A percentile compares a stretch with the other conserved stretches of the same genome.
phyloP scores from a whole-genome alignment of 92 coral and sea anemone genomes.

The Heliopora coerulea region DNA sequence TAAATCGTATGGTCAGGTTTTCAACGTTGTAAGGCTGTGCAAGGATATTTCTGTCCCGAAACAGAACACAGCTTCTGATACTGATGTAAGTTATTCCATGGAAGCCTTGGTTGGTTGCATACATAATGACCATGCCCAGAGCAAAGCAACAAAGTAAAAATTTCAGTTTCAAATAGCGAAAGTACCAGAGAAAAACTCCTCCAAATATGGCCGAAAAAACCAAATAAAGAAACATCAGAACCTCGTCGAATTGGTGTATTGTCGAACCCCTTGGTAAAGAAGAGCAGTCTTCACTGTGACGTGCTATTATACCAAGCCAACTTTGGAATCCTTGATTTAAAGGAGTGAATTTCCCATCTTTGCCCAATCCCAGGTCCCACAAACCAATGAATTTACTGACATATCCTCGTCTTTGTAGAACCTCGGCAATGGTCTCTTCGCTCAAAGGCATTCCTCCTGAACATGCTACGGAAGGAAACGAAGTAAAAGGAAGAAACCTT shows the following conservation, averaged over 20 bases:
- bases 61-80: conserved; percentile 78
- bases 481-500: conserved; percentile 71
- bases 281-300: conserved; percentile 66
- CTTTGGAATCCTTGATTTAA: conserved; percentile 79
- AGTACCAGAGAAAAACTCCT: conserved; percentile 45
- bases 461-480: conserved; percentile 82
- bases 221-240: conserved; percentile 40
- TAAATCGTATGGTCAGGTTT: conserved; percentile 79
- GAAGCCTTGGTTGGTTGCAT: conserved; percentile 17
- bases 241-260: conserved; percentile 15
- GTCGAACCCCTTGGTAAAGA: background rate
- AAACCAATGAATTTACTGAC: conserved; percentile 74
- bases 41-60: conserved; percentile 57
- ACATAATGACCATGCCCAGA: conserved; percentile 25
- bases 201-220: conserved; percentile 26
- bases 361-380: conserved; percentile 89
- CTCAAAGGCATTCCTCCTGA: conserved; percentile 76
- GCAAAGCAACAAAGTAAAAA: conserved; percentile 19
- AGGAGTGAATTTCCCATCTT: conserved; percentile 67
- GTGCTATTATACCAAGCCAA: conserved; percentile 84
- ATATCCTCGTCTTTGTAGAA: conserved; percentile 58
- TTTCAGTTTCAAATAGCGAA: conserved; percentile 27
- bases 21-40: conserved; percentile 75
- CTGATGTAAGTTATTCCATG: conserved; percentile 57
- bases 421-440: conserved; percentile 68